Evolutionary conservation across 2,113 vertebrate genomes (phyloP).

Genomic region (Thunnus maccoyii): DNA sequence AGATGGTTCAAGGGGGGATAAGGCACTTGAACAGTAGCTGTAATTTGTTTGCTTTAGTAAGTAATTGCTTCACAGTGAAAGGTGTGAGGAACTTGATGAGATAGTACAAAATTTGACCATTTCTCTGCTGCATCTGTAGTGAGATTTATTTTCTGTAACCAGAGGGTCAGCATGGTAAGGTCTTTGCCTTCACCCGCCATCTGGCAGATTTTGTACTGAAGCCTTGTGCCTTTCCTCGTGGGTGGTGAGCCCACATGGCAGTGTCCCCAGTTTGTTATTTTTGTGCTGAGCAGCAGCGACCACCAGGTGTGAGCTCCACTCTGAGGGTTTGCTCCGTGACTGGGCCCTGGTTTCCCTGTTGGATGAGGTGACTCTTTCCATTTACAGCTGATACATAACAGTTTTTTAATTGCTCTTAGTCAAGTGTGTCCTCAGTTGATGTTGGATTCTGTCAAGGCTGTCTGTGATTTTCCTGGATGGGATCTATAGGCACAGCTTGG

Average conservation of each 20-base stretch:
- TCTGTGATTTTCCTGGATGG: not conserved
- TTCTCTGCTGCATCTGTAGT: not conserved
- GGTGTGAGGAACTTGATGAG: slow-evolving; percentile 13
- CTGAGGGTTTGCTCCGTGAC: too few species aligned
- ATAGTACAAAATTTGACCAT: slow-evolving; percentile 12
- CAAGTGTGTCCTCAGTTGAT: not conserved
- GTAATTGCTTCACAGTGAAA: slow-evolving; percentile 31
- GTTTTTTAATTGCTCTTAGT: not conserved
- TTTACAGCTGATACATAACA: too few species aligned
- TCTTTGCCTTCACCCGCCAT: not conserved
- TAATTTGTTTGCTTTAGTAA: slow-evolving; percentile 42
- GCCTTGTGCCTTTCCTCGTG: not conserved
- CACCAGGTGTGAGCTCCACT: too few species aligned
- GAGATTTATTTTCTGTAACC: slow-evolving; percentile 2
- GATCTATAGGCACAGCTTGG: not conserved
- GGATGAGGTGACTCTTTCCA: not conserved
- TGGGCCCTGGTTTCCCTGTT: not conserved
- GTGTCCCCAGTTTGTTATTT: not conserved
- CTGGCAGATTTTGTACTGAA: not conserved
- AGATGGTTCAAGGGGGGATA: slow-evolving; percentile 39
- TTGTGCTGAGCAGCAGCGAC: too few species aligned
- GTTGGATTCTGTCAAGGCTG: not conserved
- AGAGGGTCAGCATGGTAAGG: not conserved
- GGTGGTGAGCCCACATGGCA: not conserved
- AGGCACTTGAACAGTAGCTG: slow-evolving; percentile 31